These are phyloP conservation scores for Leucosticte australis DNA, from an alignment of 2,113 vertebrate genomes.

Conservation along the genomic window DNA sequence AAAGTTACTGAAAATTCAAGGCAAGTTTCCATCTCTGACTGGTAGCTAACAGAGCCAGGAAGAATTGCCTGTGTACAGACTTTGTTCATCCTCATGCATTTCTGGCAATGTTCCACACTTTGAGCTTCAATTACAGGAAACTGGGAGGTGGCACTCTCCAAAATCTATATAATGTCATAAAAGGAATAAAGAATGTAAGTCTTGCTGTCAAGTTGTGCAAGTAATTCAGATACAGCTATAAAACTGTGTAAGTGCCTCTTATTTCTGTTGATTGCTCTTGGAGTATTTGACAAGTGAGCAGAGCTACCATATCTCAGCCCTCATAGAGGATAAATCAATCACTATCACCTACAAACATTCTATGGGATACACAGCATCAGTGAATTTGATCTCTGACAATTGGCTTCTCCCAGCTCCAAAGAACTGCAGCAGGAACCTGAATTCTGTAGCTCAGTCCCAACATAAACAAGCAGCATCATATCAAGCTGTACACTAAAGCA, in stretches of 20 bases:
- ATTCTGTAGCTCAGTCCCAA: not conserved
- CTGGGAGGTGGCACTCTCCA: conserved; percentile 54
- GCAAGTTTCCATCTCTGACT: conserved; percentile 48
- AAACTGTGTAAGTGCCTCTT: not conserved
- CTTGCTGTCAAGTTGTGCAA: not conserved
- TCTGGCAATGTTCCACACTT: conserved; percentile 70
- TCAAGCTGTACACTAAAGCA: not conserved
- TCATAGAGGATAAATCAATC: not conserved
- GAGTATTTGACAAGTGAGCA: not conserved
- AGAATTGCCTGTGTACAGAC: conserved; percentile 76
- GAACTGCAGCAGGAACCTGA: not conserved
- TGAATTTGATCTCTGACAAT: not conserved
- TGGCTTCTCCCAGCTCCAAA: not conserved
- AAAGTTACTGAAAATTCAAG: conserved; percentile 81
- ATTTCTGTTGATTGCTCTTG: not conserved
- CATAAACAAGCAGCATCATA: not conserved
- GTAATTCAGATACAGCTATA: not conserved
- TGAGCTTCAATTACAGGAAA: conserved; percentile 63
- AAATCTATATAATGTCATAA: conserved; percentile 68
- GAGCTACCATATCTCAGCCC: not conserved
- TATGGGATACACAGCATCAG: not conserved
- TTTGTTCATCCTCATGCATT: conserved; percentile 75
- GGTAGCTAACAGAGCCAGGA: conserved; percentile 74
- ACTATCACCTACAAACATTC: not conserved
- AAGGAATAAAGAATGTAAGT: not conserved